A percentile compares a stretch with the other conserved stretches of the same genome.
Evolutionary conservation across 92 coral and sea anemone genomes (phyloP).

Genomic region (Desmophyllum pertusum): DNA sequence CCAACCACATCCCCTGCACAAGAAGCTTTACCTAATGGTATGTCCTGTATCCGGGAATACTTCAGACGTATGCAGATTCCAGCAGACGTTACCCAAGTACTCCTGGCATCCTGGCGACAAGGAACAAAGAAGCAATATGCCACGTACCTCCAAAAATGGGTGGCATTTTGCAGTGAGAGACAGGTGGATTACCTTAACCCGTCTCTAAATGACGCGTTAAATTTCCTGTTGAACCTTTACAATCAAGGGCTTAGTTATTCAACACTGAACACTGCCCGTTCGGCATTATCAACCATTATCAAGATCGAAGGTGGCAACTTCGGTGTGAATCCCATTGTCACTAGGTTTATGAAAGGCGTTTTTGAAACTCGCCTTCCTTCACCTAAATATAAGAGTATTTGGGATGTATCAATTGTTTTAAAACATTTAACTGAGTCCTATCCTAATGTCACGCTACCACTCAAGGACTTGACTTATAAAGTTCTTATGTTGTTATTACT

Average conservation of each 20-base stretch:
- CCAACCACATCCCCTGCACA: constrained; percentile 17
- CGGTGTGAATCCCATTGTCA: constrained; percentile 35
- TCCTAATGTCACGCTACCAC: background rate
- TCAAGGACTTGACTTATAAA: constrained; percentile 37
- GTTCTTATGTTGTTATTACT: constrained; percentile 39
- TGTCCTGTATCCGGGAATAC: constrained; percentile 65
- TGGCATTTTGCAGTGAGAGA: constrained; percentile 26
- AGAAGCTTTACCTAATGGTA: constrained; percentile 36
- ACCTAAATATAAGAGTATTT: constrained; percentile 42
- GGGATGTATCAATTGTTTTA: constrained; percentile 37
- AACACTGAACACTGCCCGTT: background rate
- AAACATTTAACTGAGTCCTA: background rate
- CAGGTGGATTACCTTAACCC: constrained; percentile 1
- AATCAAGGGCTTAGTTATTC: constrained; percentile 22
- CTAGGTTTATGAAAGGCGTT: constrained; percentile 48
- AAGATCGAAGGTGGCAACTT: constrained; percentile 11
- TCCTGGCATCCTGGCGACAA: constrained; percentile 48
- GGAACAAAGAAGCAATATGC: constrained; percentile 42
- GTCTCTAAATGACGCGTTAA: background rate
- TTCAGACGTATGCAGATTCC: constrained; percentile 35
- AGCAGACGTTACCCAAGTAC: constrained; percentile 42
- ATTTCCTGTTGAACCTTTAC: background rate
- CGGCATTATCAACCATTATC: constrained; percentile 20
- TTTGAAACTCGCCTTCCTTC: constrained; percentile 37
- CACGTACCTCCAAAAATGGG: constrained; percentile 10